These are phyloP conservation scores for Drosophila greeni DNA, from an alignment of 2,888 invertebrate species.

Conservation along the genomic window DNA sequence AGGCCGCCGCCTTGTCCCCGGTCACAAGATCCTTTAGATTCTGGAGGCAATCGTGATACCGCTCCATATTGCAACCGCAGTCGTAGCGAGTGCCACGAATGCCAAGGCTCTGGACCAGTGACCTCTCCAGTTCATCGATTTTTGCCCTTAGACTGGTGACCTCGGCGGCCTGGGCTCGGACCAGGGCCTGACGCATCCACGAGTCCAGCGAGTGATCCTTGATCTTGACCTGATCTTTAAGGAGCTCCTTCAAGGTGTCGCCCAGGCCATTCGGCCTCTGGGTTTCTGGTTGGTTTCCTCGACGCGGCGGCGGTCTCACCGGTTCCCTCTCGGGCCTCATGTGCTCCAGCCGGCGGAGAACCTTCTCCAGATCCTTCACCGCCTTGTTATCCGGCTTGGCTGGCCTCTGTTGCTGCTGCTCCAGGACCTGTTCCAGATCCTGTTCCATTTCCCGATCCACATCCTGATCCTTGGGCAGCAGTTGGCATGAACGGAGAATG, in stretches of 20 bases:
- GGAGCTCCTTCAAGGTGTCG: constrained; percentile 83
- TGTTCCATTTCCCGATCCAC: too few species aligned
- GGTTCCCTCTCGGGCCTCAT: not conserved
- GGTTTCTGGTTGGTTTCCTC: too few species aligned
- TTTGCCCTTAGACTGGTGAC: constrained; percentile 86
- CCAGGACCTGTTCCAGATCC: not conserved
- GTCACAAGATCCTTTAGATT: constrained; percentile 89
- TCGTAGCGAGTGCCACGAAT: constrained; percentile 85
- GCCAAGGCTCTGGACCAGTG: constrained; percentile 77
- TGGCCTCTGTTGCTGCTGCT: too few species aligned
- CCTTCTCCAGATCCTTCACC: constrained; percentile 12
- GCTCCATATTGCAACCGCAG: constrained; percentile 91
- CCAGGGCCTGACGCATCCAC: constrained; percentile 87
- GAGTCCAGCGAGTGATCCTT: constrained; percentile 78
- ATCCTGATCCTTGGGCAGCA: constrained; percentile 81
- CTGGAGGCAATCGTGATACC: constrained; percentile 91
- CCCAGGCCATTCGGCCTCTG: constrained; percentile 69
- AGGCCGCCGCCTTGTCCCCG: constrained; percentile 84
- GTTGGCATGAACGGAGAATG: constrained; percentile 88
- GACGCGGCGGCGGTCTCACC: constrained; percentile 8
- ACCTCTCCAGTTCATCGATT: constrained; percentile 80
- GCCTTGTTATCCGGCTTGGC: not conserved
- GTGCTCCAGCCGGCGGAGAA: not conserved
- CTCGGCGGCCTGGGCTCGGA: constrained; percentile 82
- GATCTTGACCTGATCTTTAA: constrained; percentile 81